Evolutionary conservation across 2,113 vertebrate species (phyloP).

Genomic region (Pollimyrus isidori): DNA sequence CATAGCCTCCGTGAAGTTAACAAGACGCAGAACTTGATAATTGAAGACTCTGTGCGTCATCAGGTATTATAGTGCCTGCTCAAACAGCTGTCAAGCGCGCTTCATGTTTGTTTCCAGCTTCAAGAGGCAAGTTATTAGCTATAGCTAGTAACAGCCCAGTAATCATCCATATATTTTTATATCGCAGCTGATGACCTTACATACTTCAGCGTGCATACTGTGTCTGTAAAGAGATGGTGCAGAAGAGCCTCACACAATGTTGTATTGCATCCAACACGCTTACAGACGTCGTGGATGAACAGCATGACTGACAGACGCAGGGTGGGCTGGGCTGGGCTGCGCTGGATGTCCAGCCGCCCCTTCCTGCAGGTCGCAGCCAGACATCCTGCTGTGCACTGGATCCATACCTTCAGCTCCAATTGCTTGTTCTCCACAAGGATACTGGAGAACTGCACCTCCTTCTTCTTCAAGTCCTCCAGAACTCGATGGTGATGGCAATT

Average conservation of each 20-base stretch:
- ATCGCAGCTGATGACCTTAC: not conserved
- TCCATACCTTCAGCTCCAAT: conserved; percentile 1
- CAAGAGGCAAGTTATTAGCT: not conserved
- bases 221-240: not conserved
- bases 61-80: not conserved
- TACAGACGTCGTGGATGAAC: not conserved
- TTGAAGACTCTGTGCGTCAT: not conserved
- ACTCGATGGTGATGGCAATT: not conserved
- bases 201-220: not conserved
- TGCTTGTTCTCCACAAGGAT: conserved; percentile 13
- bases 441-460: conserved; percentile 11
- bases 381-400: not conserved
- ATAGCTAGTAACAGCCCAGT: not conserved
- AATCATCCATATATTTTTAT: not conserved
- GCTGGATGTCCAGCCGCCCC: not conserved
- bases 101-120: too few species aligned
- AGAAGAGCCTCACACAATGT: not conserved
- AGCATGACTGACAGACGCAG: not conserved
- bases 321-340: not conserved
- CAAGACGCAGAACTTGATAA: not conserved
- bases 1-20: not conserved
- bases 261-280: not conserved
- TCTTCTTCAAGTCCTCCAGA: not conserved
- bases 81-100: too few species aligned
- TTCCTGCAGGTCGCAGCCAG: not conserved